Conservation (phyloP, 2,888 invertebrate species). For the Acanthoscelides obtectus region DNA sequence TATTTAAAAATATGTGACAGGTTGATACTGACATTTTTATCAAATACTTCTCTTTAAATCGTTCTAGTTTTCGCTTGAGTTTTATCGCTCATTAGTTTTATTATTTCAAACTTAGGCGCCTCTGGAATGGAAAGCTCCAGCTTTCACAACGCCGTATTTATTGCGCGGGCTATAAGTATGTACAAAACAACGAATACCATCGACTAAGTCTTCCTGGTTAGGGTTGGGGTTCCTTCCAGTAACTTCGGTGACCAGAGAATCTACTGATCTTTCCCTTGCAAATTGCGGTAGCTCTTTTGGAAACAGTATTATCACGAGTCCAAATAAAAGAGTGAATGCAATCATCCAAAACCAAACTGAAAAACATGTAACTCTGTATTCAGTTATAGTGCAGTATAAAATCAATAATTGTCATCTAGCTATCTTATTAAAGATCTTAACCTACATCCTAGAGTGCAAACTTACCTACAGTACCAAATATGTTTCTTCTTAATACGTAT, state of each 20-base stretch:
- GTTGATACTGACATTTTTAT: too few species aligned
- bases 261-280: slow-evolving; percentile 54
- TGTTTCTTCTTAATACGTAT: slow-evolving; percentile 19
- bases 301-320: slow-evolving; percentile 52
- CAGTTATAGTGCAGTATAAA: slow-evolving; percentile 1
- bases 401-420: too few species aligned
- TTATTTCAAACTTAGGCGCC: too few species aligned
- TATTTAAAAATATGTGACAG: too few species aligned
- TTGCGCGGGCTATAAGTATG: not conserved
- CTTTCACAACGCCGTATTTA: too few species aligned
- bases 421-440: too few species aligned
- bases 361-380: slow-evolving; percentile 17
- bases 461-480: slow-evolving; percentile 34
- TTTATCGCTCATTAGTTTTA: too few species aligned
- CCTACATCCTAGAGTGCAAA: too few species aligned
- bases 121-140: too few species aligned
- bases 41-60: too few species aligned
- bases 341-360: slow-evolving; percentile 53
- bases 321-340: slow-evolving; percentile 34
- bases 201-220: not conserved
- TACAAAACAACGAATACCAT: not conserved
- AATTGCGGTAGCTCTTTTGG: slow-evolving; percentile 53
- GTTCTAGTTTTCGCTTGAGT: too few species aligned
- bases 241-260: slow-evolving; percentile 50
- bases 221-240: slow-evolving; percentile 23